Base-by-base conservation (phyloP, 2,797 vertebrate genomes). In the Orestias chungarensis region DNA sequence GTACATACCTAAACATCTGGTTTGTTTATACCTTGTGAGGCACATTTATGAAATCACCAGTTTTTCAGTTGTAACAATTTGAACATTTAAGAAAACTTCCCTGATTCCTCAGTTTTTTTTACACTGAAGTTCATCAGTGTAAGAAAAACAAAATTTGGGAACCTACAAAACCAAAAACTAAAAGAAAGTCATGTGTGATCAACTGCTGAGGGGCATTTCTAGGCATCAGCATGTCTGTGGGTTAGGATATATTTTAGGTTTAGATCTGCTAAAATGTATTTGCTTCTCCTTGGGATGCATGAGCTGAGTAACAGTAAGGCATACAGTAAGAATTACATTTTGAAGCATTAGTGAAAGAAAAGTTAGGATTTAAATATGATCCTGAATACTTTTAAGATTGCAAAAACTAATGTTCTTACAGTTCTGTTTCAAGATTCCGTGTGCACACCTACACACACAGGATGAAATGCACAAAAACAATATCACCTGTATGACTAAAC, bases 381-480 rank as follows among this genome's bases (percentile, higher is more conserved):
- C 81, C 79, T 86, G 86, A 89, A 86, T 82, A 20, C 33, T 83
- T 88, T 75, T 79, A 84, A 85, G 89, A 77, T 49, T 86, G 73
- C 85, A 89, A 86, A 86, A 86, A 77, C 54, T 17, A 12, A 76
- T 81, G 73, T 75, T 76, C 67, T 77, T 82, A 80, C 86, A 87
- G 66, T 87, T 88, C 64, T 80, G 73, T 82, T n/a, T 71, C 67
- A 74, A 79, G 74, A 88, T 78, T 79, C 68, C 71, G 70, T 74
- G 61, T 80, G 75, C 79, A 81, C 77, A 59, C 50, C 49, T 75
- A 66, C 67, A 54, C 70, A 73, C 71, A 71, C n/a, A n/a, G n/a
- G n/a, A n/a, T n/a, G n/a, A n/a, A n/a, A n/a, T n/a, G n/a, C n/a
- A n/a, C n/a, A n/a, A n/a, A n/a, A n/a, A n/a, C n/a, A n/a, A n/a